Evolutionary conservation across 2,797 vertebrate genomes (phyloP), one percentile per base, ranked within the genome.

Genomic region (Eutrigla gurnardus): DNA sequence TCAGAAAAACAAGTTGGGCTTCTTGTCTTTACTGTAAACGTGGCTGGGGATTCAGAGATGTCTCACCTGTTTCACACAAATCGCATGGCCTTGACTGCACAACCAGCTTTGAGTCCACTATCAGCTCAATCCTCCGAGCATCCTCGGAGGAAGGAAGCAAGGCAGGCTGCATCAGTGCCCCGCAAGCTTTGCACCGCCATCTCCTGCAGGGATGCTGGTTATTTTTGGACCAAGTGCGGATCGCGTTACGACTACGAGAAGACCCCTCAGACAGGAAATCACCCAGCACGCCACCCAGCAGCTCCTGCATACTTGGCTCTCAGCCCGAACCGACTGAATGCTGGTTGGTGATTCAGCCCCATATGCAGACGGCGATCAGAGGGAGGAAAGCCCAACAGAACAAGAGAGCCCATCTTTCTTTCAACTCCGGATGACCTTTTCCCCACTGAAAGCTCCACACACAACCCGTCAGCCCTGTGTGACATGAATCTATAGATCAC

Each of bases 261-360:
- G 91, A 93, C 84, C 91, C 89, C 79, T 93, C 83, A 82, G 85
- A 93, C 92, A 93, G 93, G 94, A 95, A 94, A 91, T 91, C 83
- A 81, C 89, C 72, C 91, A 87, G 86, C 79, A 74, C 58, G 88
- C 89, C 90, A 89, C 80, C 82, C 70, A 83, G 86, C 86, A 86
- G 81, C 80, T 86, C 71, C 61, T 58, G 80, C 80, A 85, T 90
- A 90, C 85, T 87, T 89, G 91, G 87, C 84, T 67, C 67, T 64
- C 52, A 39, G 87, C 81, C 25, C 86, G 46, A 43, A 70, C 52
- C 43, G 66, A 65, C 57, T 82, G 84, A 80, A 40, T 3, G 37
- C 81, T 59, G 75, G 57, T 59, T 63, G 67, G 74, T 80, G 83
- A 84, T 86, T 82, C 72, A 78, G 75, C 70, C 62, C 70, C 33